phyloP scores from a whole-genome alignment of 2,797 vertebrate genomes.

The Echiichthys vipera region DNA sequence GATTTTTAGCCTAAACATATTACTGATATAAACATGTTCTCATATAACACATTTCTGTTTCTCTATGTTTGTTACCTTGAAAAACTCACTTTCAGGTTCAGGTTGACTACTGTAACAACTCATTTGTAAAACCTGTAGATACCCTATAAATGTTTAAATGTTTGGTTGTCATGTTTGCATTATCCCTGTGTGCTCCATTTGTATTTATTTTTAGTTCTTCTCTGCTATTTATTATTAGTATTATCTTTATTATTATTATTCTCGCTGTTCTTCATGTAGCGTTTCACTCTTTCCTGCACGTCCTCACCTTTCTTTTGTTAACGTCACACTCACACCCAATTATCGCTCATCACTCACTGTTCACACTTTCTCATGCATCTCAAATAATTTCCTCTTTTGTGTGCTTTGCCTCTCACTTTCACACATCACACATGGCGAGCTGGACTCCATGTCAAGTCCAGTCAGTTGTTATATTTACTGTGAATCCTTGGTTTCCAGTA shows the following conservation, averaged over 20 bases:
- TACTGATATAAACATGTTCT: not conserved
- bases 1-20: not conserved
- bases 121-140: not conserved
- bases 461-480: no score
- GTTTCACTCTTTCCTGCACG: not conserved
- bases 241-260: not conserved
- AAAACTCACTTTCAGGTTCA: not conserved
- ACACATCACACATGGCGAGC: slow-evolving; percentile 12
- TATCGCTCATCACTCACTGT: slow-evolving; percentile 20
- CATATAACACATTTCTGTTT: not conserved
- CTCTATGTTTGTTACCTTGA: not conserved
- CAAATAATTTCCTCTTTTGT: slow-evolving; percentile 20
- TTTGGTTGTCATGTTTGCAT: not conserved
- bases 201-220: not conserved
- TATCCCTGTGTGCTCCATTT: not conserved
- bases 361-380: slow-evolving; percentile 18
- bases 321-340: slow-evolving; percentile 1
- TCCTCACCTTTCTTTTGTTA: slow-evolving; percentile 11
- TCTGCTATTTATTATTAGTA: not conserved
- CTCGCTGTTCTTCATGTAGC: not conserved
- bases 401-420: slow-evolving; percentile 14
- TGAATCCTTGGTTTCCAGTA: no score
- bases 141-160: not conserved
- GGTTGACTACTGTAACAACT: not conserved
- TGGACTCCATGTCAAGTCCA: not conserved